Evolutionary conservation across 1,140 invertebrate genomes (phyloP).

Genomic region (Drosophila pseudoobscura): DNA sequence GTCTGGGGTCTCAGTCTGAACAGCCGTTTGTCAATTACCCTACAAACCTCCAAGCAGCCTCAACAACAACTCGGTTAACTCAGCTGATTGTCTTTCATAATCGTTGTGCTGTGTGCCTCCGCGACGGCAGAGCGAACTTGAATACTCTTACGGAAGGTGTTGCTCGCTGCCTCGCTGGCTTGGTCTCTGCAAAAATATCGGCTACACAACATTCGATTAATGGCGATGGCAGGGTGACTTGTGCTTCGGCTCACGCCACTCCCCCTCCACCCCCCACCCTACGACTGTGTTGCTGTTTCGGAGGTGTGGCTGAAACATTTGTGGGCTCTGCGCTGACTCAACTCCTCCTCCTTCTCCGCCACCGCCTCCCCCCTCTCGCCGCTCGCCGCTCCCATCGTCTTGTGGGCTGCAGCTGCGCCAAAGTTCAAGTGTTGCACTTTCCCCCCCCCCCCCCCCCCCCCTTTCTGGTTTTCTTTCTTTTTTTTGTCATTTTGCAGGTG

Average conservation of each 20-base stretch:
- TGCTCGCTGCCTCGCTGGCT: background rate
- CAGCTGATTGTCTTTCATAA: slow-evolving; percentile 81
- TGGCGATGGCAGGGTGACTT: background rate
- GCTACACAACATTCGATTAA: background rate
- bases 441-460: background rate
- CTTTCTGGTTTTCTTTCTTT: slow-evolving; percentile 36
- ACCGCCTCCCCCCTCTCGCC: no score
- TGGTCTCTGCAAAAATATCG: slow-evolving; percentile 4
- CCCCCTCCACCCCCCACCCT: no score
- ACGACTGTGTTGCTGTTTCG: slow-evolving; percentile 12
- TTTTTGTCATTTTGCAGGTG: slow-evolving; percentile 68
- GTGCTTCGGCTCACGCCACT: background rate
- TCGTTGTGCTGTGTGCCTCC: slow-evolving; percentile 43
- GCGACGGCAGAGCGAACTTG: no score
- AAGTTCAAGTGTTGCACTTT: slow-evolving; percentile 77
- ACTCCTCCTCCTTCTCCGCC: slow-evolving; percentile 12
- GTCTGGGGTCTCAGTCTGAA: slow-evolving; percentile 23
- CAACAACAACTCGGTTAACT: slow-evolving; percentile 27
- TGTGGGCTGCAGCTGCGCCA: slow-evolving; percentile 62
- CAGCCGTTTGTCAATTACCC: slow-evolving; percentile 73
- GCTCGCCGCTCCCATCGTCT: background rate
- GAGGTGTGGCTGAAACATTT: slow-evolving; percentile 26
- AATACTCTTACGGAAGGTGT: no score
- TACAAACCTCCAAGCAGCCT: slow-evolving; percentile 68
- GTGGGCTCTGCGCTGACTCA: slow-evolving; percentile 34